A percentile compares a stretch with the other conserved stretches of the same genome.
Conservation (phyloP, 92 coral and sea anemone genomes). For the Bergia sp. region DNA sequence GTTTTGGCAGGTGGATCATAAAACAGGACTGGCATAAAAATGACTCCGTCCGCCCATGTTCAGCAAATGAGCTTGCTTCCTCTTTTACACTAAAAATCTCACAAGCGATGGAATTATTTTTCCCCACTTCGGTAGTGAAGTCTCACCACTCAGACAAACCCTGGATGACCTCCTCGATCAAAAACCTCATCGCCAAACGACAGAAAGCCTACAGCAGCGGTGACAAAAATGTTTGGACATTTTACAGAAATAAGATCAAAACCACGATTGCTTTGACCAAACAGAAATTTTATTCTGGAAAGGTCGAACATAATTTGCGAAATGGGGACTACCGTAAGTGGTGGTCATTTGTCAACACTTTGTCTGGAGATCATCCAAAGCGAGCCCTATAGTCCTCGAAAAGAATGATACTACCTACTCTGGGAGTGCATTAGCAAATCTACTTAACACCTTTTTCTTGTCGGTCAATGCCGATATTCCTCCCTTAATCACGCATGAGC, state of each 20-base stretch:
- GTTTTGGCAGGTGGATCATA: constrained; percentile 42
- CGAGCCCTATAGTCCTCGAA: constrained; percentile 18
- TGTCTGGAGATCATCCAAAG: constrained; percentile 24
- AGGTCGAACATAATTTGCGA: constrained; percentile 19
- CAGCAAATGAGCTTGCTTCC: background rate
- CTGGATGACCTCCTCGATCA: constrained; percentile 22
- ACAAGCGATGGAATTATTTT: constrained; percentile 2
- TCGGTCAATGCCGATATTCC: constrained; percentile 2
- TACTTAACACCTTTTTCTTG: constrained; percentile 1
- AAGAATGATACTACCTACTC: constrained; percentile 21
- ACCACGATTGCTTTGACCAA: constrained; percentile 15
- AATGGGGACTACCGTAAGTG: constrained; percentile 22
- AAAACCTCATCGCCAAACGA: constrained; percentile 1
- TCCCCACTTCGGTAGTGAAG: constrained; percentile 10
- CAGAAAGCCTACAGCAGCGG: constrained; percentile 17
- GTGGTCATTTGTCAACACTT: constrained; percentile 13
- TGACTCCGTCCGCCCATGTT: background rate
- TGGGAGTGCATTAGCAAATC: background rate
- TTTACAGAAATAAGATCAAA: constrained; percentile 15
- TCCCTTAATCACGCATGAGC: background rate
- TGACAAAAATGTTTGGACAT: background rate
- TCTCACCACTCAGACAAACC: background rate
- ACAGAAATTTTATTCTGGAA: constrained; percentile 2
- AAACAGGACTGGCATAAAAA: background rate
- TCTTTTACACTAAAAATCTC: constrained; percentile 14